These are phyloP conservation scores for Mellivora capensis DNA, from an alignment of 2,113 vertebrate genomes.

Conservation along the genomic window DNA sequence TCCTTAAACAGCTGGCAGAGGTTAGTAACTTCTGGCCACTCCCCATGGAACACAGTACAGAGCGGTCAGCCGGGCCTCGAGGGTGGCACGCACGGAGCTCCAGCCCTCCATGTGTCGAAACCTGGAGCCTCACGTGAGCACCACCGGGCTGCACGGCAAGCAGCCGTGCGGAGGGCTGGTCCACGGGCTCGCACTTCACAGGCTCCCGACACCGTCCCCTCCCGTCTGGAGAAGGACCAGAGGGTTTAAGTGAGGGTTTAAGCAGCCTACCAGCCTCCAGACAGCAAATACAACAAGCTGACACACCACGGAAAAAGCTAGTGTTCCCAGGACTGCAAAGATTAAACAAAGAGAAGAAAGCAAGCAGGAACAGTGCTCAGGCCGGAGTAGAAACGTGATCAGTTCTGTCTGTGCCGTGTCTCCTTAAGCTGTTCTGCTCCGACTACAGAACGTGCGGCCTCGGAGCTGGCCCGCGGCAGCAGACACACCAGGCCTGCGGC, in stretches of 20 bases:
- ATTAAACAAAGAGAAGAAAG: not conserved
- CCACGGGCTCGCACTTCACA: not conserved
- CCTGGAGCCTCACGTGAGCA: not conserved
- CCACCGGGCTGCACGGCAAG: not conserved
- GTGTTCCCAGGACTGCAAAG: accelerated
- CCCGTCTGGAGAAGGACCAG: not conserved
- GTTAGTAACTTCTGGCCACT: not conserved
- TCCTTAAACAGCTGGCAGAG: not conserved
- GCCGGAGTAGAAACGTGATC: not conserved
- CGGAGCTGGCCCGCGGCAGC: no score
- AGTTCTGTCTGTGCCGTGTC: not conserved
- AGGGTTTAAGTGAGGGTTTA: no score
- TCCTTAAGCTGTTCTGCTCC: not conserved
- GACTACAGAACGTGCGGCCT: accelerated
- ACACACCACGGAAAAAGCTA: not conserved
- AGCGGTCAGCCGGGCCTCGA: not conserved
- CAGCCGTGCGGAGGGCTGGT: no score
- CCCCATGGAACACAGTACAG: not conserved
- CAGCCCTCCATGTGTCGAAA: not conserved
- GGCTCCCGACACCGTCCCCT: not conserved
- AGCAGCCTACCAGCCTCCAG: not conserved
- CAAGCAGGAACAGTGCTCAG: not conserved
- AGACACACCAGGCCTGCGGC: not conserved
- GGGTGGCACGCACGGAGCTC: not conserved
- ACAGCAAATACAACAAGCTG: not conserved